Percentiles rank a stretch among this genome's conserved stretches.
Evolutionary conservation across 1,140 invertebrate species (phyloP).

Genomic region (Armadillidium nasatum): DNA sequence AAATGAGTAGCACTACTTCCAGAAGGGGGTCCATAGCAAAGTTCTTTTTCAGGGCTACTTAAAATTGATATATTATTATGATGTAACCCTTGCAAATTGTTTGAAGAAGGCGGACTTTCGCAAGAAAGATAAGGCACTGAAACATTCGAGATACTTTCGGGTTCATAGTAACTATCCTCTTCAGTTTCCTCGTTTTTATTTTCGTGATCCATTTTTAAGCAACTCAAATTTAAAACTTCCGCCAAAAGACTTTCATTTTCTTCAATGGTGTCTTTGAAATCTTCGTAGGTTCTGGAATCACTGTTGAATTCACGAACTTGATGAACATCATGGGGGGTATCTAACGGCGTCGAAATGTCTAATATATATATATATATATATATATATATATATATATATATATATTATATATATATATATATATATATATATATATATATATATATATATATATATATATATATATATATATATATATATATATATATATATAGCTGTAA

Average conservation of each 20-base stretch:
- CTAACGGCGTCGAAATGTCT: no score
- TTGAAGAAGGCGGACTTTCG: background rate
- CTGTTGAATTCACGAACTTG: background rate
- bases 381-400: no score
- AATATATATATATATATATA: no score
- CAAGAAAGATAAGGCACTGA: background rate
- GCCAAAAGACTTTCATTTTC: slow-evolving; percentile 35
- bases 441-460: no score
- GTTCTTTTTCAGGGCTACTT: slow-evolving; percentile 13
- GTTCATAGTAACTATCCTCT: background rate
- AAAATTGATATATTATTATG: no score
- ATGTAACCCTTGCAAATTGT: no score
- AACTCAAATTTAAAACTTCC: slow-evolving; percentile 30
- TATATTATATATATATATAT: no score
- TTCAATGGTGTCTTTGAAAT: slow-evolving; percentile 33
- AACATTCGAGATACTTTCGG: background rate
- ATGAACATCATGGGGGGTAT: no score
- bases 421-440: no score
- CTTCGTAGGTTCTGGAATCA: slow-evolving; percentile 32
- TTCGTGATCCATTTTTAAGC: slow-evolving; percentile 32
- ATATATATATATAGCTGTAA: no score
- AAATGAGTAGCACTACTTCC: slow-evolving; percentile 27
- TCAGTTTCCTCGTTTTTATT: background rate
- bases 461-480: no score
- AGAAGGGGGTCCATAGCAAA: slow-evolving; percentile 36